These are phyloP conservation scores for Lycaon pictus DNA, from an alignment of 2,113 vertebrate species.

Conservation along the genomic window DNA sequence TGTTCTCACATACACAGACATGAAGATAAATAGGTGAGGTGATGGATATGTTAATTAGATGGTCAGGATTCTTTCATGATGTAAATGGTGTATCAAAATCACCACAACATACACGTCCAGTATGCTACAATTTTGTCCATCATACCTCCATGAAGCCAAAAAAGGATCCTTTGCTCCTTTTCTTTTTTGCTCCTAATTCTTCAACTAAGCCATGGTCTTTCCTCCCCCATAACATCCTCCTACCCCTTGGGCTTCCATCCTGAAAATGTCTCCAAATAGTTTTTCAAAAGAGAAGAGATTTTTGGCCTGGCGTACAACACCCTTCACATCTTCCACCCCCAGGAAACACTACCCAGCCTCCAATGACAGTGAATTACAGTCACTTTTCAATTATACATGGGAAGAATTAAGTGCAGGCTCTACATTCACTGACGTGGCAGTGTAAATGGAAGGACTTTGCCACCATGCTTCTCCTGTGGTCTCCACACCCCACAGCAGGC, in stretches of 20 bases:
- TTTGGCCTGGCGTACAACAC: neutral
- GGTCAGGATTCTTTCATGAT: neutral
- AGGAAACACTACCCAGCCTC: neutral
- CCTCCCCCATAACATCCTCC: neutral
- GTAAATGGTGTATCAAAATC: no score
- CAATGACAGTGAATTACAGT: neutral
- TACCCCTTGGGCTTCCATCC: neutral
- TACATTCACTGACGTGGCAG: rapidly evolving
- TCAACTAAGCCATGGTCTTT: neutral
- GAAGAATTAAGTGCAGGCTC: neutral
- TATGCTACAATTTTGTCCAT: neutral
- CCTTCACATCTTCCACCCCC: neutral
- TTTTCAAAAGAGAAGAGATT: neutral
- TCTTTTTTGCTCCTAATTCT: neutral
- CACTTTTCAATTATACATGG: rapidly evolving
- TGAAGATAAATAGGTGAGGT: neutral
- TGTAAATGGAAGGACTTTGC: neutral
- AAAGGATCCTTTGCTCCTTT: neutral
- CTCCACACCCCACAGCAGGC: no score
- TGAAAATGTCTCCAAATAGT: neutral
- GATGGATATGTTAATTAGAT: neutral
- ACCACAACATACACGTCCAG: neutral
- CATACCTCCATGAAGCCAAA: neutral
- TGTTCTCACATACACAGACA: neutral
- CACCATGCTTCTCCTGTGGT: rapidly evolving